Evolutionary conservation across 2,888 invertebrate genomes (phyloP).

Genomic region (Panopea generosa): DNA sequence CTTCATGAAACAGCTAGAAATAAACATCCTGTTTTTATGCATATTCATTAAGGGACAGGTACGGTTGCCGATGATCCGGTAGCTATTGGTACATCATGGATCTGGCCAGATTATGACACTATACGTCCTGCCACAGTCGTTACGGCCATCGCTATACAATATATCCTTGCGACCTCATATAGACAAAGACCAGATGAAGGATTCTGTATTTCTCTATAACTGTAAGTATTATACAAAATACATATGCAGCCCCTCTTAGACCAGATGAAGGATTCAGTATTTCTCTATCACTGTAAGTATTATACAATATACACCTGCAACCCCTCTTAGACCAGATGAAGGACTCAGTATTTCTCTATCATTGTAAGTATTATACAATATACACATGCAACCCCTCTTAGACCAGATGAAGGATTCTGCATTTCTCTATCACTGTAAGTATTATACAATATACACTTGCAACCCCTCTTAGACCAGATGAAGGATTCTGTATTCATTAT

Average conservation of each 20-base stretch:
- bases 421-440: slow-evolving; percentile 18
- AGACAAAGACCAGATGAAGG: slow-evolving; percentile 16
- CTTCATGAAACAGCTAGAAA: no score
- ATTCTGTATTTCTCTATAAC: slow-evolving; percentile 3
- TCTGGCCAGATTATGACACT: background rate
- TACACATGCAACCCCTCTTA: no score
- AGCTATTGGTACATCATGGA: no score
- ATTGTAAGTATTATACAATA: slow-evolving; percentile 7
- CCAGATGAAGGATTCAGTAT: slow-evolving; percentile 4
- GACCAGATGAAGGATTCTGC: slow-evolving; percentile 3
- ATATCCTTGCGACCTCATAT: slow-evolving; percentile 38
- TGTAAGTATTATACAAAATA: slow-evolving; percentile 7
- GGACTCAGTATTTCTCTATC: slow-evolving; percentile 3
- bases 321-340: slow-evolving; percentile 6
- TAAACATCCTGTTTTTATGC: no score
- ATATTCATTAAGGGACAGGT: no score
- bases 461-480: no score
- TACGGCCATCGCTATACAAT: slow-evolving; percentile 31
- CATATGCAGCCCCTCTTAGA: no score
- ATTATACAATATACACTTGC: no score
- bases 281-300: slow-evolving; percentile 14
- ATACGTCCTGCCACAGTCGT: slow-evolving; percentile 11
- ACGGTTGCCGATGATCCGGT: no score
- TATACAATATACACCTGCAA: no score
- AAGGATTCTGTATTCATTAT: slow-evolving; percentile 1